Evolutionary conservation across 2,113 vertebrate species (phyloP), one percentile per base, ranked within the genome.

Genomic region (Cromileptes altivelis): DNA sequence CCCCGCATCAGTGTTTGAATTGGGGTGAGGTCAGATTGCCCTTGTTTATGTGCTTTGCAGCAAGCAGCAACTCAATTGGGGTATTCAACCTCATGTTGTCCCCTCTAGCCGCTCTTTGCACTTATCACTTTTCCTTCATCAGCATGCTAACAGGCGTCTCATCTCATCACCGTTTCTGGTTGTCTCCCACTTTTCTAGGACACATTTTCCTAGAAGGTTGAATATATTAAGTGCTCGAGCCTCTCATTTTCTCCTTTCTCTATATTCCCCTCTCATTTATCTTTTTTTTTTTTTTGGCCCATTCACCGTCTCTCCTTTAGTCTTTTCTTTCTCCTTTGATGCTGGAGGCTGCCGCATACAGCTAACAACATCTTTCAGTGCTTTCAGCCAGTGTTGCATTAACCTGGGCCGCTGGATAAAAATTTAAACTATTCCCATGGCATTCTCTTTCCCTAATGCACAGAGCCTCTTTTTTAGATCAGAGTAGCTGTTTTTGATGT

Each of bases 121-220:
- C 37, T 84, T 74, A 72, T 89, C 85, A n/a, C 63, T 80, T 81
- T 72, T 52, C 52, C 71, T 80, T 84, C 81, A 90, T 88, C 81
- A 83, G 82, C 79, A 84, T 67, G 78, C 84, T 74, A 75, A 76
- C 63, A 4, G 75, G 70, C 30, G n/a, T 64, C 76, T 80, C 71
- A 50, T 85, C 77, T 75, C 81, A 78, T 80, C 90, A 82, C 50
- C 19, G 4, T 82, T 83, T 78, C 76, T 75, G n/a, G 64, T 75
- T 74, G 64, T 82, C 67, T 80, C 86, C 55, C 49, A 47, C 78
- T 76, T 90, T 88, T 82, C 77, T 89, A 49, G 85, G 92, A 86
- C 80, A 90, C 65, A 70, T 86, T 89, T 90, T 84, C 82, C 88
- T 89, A 18, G 81, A 91, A 92, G 88, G 86, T 84, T 87, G 85